Evolutionary conservation across 2,888 invertebrate species (phyloP), one percentile per base, ranked within the genome.

Genomic region (Gortyna flavago): DNA sequence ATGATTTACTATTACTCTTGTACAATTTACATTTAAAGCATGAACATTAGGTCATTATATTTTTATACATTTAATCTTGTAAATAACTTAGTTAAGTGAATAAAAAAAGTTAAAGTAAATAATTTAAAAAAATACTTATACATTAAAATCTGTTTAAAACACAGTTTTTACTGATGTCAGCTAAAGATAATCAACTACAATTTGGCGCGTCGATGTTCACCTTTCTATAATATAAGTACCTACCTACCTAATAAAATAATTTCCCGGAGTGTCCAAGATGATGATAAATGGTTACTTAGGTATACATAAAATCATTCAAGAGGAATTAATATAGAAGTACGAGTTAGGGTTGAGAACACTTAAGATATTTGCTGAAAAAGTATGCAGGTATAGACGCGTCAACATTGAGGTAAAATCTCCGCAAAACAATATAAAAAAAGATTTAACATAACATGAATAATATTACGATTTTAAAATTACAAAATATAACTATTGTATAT

Each of bases 21-120:
- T 89, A 88, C 80, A 85, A 82, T 85, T 84, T 85, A 87, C 80
- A 83, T 82, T 88, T 89, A 89, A 89, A 89, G 90, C 89, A 89
- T 88, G 79, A 79, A 85, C 81, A 85, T 85, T 87, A 88, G 79
- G 85, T 88, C 77, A 81, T 81, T 77, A 83, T 73, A 75, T 81
- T 79, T 72, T 76, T 72, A 83, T 79, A 84, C 73, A 84, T 84
- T 69, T 79, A 66, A 80, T 80, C 77, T 83, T 76, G 77, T 81
- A 86, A 83, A 81, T 83, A 86, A 80, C 72, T 67, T 81, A 79
- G 25, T 61, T 54, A 69, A 74, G 61, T 59, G n/a, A n/a, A 38
- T 11, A 61, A 76, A 76, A 78, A 76, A 57, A 16, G 25, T 83
- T 71, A 59, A 38, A 72, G 62, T 72, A 72, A 71, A 71, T 35